Base-by-base conservation (phyloP, 2,888 invertebrate genomes). In the Phyllotreta striolata region DNA sequence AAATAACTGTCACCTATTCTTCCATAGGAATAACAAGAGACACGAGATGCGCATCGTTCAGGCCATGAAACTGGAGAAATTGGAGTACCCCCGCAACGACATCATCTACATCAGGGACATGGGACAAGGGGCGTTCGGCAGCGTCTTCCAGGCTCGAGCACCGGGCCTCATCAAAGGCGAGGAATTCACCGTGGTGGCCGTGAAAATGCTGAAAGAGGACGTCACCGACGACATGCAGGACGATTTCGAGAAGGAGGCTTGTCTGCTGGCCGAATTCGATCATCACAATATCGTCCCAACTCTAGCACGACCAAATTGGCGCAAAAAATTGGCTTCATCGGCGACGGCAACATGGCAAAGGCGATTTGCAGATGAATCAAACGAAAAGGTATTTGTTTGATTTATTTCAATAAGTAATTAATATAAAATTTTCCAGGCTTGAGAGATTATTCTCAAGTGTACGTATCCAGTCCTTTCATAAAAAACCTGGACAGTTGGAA, bases 151-250 rank as follows among this genome's bases (percentile, higher is more conserved):
- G 87, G 93, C 92, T 0, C 93, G 91, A 83, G 95, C 95, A 8
- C 96, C 96, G 0, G 93, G 92, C 1, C 83, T 97, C 13, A 86
- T 93, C 1, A 87, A 91, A 58, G 92, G 90, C 34, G 93, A 95
- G 81, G 96, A 96, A 77, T 95, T 95, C 74, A 93, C 95, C 3
- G 84, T 96, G 74, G 95, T 97, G 52, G 98, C 97, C 54, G 96
- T 98, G 0, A 98, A 98, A 86, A 97, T 97, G 95, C 85, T 98
- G 0, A 97, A 97, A 81, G 96, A 97, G 79, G 96, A 97, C 82
- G 96, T 96, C 9, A 92, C 95, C 39, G 94, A 94, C 77, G 96
- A 97, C 79, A 87, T 97, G 78, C 91, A 95, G 79, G 87, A 91
- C 58, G 96, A 97, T 82, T 98, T 98, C 84, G 96, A 97, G 82